Conservation (phyloP, 92 coral and sea anemone species). For the Siderastrea siderea region DNA sequence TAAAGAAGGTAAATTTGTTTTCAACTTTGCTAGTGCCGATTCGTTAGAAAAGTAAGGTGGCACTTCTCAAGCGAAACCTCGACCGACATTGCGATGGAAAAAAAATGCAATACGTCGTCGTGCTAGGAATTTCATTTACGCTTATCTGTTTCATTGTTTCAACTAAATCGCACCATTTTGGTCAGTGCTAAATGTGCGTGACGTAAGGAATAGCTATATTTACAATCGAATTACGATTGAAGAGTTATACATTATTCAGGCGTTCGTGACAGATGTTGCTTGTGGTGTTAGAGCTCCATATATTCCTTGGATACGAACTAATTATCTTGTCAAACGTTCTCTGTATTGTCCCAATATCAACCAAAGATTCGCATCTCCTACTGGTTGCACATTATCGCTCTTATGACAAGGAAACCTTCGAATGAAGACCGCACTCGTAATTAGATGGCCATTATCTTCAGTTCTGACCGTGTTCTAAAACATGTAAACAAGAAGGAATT, state of each 20-base stretch:
- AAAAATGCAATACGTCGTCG: too few relatives aligned
- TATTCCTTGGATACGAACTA: constrained; percentile 13
- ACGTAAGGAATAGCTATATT: background rate
- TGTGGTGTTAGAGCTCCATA: background rate
- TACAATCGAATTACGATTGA: background rate
- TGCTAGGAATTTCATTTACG: too few relatives aligned
- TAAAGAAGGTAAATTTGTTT: too few relatives aligned
- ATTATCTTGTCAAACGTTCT: background rate
- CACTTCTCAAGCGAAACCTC: too few relatives aligned
- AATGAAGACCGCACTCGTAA: background rate
- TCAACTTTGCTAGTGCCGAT: too few relatives aligned
- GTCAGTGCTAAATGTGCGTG: background rate
- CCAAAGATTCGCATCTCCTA: background rate
- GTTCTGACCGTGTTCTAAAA: background rate
- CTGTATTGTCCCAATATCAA: background rate
- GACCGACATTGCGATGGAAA: too few relatives aligned
- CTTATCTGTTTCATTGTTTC: background rate
- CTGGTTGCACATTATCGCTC: background rate
- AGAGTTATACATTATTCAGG: constrained; percentile 14
- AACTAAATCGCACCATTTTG: too few relatives aligned
- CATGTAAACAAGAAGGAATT: background rate
- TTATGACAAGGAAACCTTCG: background rate
- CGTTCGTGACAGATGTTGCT: constrained; percentile 7
- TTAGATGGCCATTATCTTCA: background rate
- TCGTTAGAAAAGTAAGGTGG: too few relatives aligned